These are phyloP conservation scores for Sula dactylatra DNA, from an alignment of 2,113 vertebrate species.

Conservation along the genomic window DNA sequence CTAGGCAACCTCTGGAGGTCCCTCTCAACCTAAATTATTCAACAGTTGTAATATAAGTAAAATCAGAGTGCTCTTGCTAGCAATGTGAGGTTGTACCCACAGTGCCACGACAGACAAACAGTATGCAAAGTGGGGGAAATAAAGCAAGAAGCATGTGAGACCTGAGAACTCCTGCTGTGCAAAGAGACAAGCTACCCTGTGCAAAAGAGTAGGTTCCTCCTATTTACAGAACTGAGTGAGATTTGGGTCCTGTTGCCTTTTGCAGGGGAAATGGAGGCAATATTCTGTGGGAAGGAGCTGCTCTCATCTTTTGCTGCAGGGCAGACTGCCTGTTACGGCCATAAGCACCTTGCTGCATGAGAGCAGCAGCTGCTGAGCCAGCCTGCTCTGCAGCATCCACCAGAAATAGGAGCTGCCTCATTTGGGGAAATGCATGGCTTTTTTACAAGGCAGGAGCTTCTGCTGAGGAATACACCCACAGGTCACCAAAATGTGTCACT, in stretches of 20 bases:
- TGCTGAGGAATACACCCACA: background rate
- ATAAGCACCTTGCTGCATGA: background rate
- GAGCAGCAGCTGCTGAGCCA: background rate
- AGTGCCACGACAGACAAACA: background rate
- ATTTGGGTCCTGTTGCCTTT: background rate
- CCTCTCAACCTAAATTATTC: background rate
- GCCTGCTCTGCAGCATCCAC: background rate
- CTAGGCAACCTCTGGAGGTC: background rate
- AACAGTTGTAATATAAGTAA: background rate
- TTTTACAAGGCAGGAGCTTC: background rate
- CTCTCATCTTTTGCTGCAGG: background rate
- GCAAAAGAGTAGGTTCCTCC: background rate
- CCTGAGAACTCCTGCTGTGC: background rate
- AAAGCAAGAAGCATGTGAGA: background rate
- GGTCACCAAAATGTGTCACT: background rate
- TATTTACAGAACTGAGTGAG: background rate
- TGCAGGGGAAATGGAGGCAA: background rate
- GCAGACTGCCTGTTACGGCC: background rate
- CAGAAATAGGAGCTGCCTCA: background rate
- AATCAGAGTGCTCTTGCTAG: background rate
- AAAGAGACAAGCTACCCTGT: background rate
- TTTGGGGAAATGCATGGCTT: rapidly evolving
- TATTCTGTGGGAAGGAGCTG: background rate
- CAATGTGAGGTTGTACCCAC: background rate
- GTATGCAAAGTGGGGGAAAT: background rate